Base-by-base conservation (phyloP, 64 coral and sea anemone species). In the Montipora cactus region DNA sequence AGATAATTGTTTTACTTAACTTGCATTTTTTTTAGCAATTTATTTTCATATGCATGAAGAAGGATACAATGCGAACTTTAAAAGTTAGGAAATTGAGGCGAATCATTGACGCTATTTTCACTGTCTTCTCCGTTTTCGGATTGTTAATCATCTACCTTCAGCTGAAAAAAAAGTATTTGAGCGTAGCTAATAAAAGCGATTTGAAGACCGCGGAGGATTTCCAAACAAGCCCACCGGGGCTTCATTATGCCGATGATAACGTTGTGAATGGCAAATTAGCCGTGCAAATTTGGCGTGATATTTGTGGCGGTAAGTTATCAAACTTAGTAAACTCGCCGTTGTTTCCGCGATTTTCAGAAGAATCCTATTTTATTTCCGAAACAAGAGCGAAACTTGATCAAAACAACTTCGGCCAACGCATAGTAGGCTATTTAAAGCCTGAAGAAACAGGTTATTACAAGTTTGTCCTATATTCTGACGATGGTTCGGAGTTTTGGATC, bases 401-500 rank as follows among this genome's bases (percentile, higher is more conserved):
- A 53, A 59, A 52, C 13, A 93, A 93, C 81, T 78, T 58, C 15
- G 92, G 76, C 21, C 73, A 77, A 59, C 25, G 92, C 18, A 16
- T 88, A 9, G 44, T 28, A 21, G 92, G 92, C 2, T 93, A 80
- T 80, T 73, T 93, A 53, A 52, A 80, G 4, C 79, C 81, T 21
- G 76, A 76, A 3, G 84, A 79, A 14, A 88, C 83, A 47, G 92
- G 92, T 58, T 80, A 88, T 44, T 93, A 93, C 62, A 87, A 49
- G 84, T 88, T 93, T 88, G 74, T 68, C 48, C 62, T 93, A 5
- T 76, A 71, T 80, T 93, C 92, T 47, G 78, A 62, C 50, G 92
- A 77, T 11, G 62, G 47, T 1, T 93, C 92, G 70, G 92, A 93
- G 76, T 78, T 93, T 16, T 93, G 92, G 92, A 47, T 93, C 49